phyloP scores from a whole-genome alignment of 2,113 vertebrate genomes.

The Puntigrus tetrazona region DNA sequence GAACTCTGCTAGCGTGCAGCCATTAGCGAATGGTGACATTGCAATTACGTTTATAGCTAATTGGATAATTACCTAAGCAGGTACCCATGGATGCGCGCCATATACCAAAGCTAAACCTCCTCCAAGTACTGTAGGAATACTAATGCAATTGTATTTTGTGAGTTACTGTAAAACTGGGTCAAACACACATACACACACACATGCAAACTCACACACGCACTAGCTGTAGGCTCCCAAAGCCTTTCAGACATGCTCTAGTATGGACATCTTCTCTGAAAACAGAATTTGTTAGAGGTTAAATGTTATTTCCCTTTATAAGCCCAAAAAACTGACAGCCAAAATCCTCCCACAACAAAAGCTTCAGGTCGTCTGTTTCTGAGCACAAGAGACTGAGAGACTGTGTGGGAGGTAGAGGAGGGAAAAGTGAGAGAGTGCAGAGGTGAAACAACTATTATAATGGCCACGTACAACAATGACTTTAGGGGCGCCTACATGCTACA shows the following conservation, averaged over 20 bases:
- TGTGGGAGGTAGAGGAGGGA: conserved; percentile 4
- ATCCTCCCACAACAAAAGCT: conserved; percentile 29
- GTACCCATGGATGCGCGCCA: not conserved
- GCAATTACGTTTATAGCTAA: not conserved
- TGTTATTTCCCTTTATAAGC: conserved; percentile 20
- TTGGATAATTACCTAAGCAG: not conserved
- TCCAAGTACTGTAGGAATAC: not conserved
- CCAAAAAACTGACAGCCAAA: conserved; percentile 18
- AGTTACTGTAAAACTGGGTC: not conserved
- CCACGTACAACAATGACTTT: conserved; percentile 9
- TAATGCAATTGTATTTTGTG: not conserved
- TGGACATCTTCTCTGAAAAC: not conserved
- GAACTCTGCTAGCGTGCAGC: conserved; percentile 9
- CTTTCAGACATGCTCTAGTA: conserved; percentile 32
- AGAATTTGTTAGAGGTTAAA: not conserved
- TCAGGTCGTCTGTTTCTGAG: conserved; percentile 5
- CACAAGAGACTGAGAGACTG: conserved; percentile 29
- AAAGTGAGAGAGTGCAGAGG: not conserved
- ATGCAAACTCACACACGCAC: not conserved
- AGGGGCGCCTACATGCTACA: conserved; percentile 19
- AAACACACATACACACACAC: not conserved
- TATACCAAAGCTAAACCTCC: not conserved
- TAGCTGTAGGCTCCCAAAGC: conserved; percentile 7
- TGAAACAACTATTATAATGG: conserved; percentile 8
- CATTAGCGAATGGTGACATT: conserved; percentile 5